phyloP scores from a whole-genome alignment of 2,888 invertebrate species.

The Orthonevra nobilis region DNA sequence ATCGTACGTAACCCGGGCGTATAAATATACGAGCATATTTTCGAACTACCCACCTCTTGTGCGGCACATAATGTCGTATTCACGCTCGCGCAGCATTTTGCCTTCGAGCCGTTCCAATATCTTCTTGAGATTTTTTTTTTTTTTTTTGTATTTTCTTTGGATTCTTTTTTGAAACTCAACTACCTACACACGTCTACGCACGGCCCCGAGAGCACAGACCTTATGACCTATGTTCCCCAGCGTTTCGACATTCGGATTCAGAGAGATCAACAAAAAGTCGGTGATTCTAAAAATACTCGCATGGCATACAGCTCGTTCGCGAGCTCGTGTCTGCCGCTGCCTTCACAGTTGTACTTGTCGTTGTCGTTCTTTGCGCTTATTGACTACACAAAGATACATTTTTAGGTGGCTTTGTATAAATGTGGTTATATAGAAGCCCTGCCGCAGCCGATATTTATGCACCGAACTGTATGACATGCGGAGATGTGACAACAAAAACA shows the following conservation, averaged over 20 bases:
- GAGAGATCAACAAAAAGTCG: slow-evolving; percentile 64
- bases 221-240: slow-evolving; percentile 71
- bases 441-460: slow-evolving; percentile 48
- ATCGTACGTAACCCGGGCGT: slow-evolving; percentile 64
- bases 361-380: too few species aligned
- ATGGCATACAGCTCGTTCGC: slow-evolving; percentile 47
- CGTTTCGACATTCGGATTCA: slow-evolving; percentile 69
- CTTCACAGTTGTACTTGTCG: too few species aligned
- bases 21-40: slow-evolving; percentile 64
- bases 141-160: slow-evolving; percentile 1
- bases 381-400: slow-evolving; percentile 26
- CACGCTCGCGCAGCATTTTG: slow-evolving; percentile 31
- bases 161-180: slow-evolving; percentile 39
- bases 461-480: slow-evolving; percentile 39
- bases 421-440: slow-evolving; percentile 16
- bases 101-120: slow-evolving; percentile 24
- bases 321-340: slow-evolving; percentile 44
- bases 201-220: slow-evolving; percentile 66
- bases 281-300: slow-evolving; percentile 67
- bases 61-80: slow-evolving; percentile 40
- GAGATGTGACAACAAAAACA: slow-evolving; percentile 54
- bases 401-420: slow-evolving; percentile 32
- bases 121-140: slow-evolving; percentile 18
- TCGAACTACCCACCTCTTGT: slow-evolving; percentile 61
- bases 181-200: slow-evolving; percentile 66